Conservation (phyloP, 2,888 invertebrate genomes). For the Meghimatium bilineatum region DNA sequence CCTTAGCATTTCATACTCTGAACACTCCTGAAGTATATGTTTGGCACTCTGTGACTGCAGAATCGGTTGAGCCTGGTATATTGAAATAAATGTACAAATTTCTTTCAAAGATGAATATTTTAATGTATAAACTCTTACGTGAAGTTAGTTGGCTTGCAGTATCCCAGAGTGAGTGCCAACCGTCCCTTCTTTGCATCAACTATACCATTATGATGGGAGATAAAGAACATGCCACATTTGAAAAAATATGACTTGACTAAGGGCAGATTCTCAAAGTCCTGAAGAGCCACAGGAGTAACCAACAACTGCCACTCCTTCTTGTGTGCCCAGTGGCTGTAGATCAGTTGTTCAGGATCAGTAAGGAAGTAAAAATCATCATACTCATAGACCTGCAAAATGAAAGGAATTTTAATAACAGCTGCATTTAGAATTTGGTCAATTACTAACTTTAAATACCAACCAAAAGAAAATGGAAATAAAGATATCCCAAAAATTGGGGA, state of each 20-base stretch:
- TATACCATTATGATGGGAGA: conserved; percentile 73
- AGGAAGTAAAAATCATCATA: conserved; percentile 99
- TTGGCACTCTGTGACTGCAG: too few species aligned
- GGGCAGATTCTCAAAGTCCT: conserved; percentile 77
- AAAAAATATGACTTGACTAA: conserved; percentile 78
- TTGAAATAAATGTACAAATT: background rate
- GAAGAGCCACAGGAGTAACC: conserved; percentile 65
- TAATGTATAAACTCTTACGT: conserved; percentile 56
- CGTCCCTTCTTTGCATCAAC: conserved; percentile 72
- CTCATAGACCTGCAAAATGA: conserved; percentile 83
- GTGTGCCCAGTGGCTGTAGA: conserved; percentile 77
- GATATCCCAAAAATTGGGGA: too few species aligned
- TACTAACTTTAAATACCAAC: too few species aligned
- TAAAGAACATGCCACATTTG: conserved; percentile 76
- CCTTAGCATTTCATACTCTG: too few species aligned
- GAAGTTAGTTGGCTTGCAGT: conserved; percentile 75
- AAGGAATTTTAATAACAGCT: background rate
- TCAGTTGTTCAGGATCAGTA: conserved; percentile 89
- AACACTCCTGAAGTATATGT: too few species aligned
- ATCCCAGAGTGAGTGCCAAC: conserved; percentile 74
- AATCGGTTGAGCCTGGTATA: too few species aligned
- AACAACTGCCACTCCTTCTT: conserved; percentile 75
- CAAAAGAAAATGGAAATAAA: too few species aligned
- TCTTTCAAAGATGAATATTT: background rate
- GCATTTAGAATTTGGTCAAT: background rate